Conservation (phyloP, 1,140 invertebrate genomes). For the Lanistes nyassanus region DNA sequence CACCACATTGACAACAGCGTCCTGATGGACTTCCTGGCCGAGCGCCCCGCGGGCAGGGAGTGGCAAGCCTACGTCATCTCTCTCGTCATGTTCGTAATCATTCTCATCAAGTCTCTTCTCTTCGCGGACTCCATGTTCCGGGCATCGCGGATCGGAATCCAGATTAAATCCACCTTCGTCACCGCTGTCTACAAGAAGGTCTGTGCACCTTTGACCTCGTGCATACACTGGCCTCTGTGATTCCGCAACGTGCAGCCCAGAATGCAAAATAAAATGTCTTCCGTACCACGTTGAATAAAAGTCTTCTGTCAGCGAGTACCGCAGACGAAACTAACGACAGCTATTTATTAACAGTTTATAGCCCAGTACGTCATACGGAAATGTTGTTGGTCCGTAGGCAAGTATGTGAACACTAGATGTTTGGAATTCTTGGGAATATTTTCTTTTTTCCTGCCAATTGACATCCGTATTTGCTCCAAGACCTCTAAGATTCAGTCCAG, state of each 20-base stretch:
- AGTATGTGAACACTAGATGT: too few relatives aligned
- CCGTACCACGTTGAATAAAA: not conserved
- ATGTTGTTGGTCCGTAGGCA: too few relatives aligned
- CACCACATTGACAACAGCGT: not conserved
- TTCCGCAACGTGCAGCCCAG: too few relatives aligned
- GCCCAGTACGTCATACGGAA: too few relatives aligned
- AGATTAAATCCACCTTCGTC: conserved; percentile 28
- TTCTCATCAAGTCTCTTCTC: conserved; percentile 16
- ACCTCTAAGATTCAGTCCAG: too few relatives aligned
- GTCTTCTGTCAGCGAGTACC: not conserved
- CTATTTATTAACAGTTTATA: too few relatives aligned
- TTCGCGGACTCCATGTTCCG: conserved; percentile 21
- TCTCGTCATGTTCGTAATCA: conserved; percentile 12
- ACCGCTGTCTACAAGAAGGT: conserved; percentile 38
- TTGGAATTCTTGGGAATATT: too few relatives aligned
- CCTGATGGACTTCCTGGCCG: conserved; percentile 1
- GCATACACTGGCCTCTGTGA: too few relatives aligned
- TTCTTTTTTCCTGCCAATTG: too few relatives aligned
- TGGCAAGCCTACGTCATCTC: conserved; percentile 19
- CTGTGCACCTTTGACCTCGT: not conserved
- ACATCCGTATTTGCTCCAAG: too few relatives aligned
- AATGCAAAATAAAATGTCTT: not conserved
- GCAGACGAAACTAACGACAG: not conserved
- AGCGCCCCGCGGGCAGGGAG: not conserved
- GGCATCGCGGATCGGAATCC: conserved; percentile 20